Percentiles rank a stretch among this genome's conserved stretches.
These are phyloP conservation scores for Gasteruption jaculator DNA, from an alignment of 2,888 invertebrate genomes.

Conservation along the genomic window DNA sequence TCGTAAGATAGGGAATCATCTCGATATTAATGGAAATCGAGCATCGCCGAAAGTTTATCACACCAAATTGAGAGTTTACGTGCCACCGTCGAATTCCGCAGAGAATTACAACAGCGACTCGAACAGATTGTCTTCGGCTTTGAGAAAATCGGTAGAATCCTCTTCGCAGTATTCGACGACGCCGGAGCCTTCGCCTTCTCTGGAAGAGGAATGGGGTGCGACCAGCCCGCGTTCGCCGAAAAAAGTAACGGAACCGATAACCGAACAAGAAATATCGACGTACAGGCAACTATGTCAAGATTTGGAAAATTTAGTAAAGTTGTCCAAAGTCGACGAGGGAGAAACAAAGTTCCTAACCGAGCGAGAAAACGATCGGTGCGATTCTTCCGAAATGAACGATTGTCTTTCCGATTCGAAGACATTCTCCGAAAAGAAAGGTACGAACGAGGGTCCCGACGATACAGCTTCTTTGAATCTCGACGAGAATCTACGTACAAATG, in stretches of 20 bases:
- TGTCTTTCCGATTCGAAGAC: background rate
- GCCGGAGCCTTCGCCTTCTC: constrained; percentile 15
- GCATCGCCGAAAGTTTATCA: constrained; percentile 9
- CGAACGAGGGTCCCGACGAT: constrained; percentile 11
- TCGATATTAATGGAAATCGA: constrained; percentile 37
- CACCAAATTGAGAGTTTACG: constrained; percentile 29
- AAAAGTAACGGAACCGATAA: constrained; percentile 20
- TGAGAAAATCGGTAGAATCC: too few relatives aligned
- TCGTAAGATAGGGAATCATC: constrained; percentile 17
- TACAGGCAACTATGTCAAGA: constrained; percentile 42
- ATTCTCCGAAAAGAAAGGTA: background rate
- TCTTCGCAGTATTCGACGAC: constrained; percentile 11
- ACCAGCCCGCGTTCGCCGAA: constrained; percentile 15
- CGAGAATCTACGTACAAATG: constrained; percentile 9
- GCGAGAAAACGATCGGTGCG: background rate
- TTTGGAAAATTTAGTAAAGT: constrained; percentile 32
- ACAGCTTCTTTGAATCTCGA: constrained; percentile 11
- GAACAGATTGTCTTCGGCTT: constrained; percentile 3
- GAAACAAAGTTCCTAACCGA: constrained; percentile 19
- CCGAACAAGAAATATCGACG: constrained; percentile 37
- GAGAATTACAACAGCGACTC: constrained; percentile 10
- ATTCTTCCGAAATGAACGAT: background rate
- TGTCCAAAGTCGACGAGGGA: constrained; percentile 19
- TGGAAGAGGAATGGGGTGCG: constrained; percentile 20
- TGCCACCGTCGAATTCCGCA: constrained; percentile 20